phyloP scores from a whole-genome alignment of 2,797 vertebrate genomes.

The Streptopelia turtur region DNA sequence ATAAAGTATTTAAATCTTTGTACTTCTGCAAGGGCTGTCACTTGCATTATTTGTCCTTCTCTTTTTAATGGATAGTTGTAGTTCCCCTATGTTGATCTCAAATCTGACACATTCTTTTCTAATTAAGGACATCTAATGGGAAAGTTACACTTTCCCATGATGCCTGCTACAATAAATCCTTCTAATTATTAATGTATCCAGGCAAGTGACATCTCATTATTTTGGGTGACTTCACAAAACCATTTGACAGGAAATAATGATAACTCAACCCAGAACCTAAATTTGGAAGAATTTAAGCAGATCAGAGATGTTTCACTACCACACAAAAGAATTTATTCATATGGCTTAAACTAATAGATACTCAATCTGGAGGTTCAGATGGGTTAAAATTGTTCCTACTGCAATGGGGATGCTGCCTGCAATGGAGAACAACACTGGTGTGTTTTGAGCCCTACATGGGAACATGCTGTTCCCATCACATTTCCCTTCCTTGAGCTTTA shows the following conservation, averaged over 20 bases:
- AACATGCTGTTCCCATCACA: neutral
- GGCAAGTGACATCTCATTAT: constrained; percentile 70
- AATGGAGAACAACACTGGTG: neutral
- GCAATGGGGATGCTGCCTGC: neutral
- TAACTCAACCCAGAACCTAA: constrained; percentile 45
- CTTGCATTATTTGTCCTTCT: constrained; percentile 30
- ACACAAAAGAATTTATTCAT: neutral
- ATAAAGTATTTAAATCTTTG: constrained; percentile 65
- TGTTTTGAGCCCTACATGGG: fast-evolving
- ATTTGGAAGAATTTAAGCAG: constrained; percentile 8
- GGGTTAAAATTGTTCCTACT: neutral
- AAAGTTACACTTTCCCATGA: constrained; percentile 62
- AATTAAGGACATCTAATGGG: constrained; percentile 65
- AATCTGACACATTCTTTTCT: constrained; percentile 56
- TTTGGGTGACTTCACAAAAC: constrained; percentile 62
- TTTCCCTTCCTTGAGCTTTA: neutral
- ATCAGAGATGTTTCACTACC: neutral
- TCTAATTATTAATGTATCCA: constrained; percentile 62
- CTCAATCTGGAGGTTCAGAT: neutral
- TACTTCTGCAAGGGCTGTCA: constrained; percentile 55
- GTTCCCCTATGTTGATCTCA: constrained; percentile 34
- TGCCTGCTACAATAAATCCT: constrained; percentile 60
- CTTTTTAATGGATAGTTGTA: constrained; percentile 21
- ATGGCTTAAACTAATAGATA: neutral
- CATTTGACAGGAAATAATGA: constrained; percentile 53